Percentiles rank a stretch among this genome's conserved stretches.
These are phyloP conservation scores for Pseudochaenichthys georgianus DNA, from an alignment of 2,797 vertebrate species.

Conservation along the genomic window DNA sequence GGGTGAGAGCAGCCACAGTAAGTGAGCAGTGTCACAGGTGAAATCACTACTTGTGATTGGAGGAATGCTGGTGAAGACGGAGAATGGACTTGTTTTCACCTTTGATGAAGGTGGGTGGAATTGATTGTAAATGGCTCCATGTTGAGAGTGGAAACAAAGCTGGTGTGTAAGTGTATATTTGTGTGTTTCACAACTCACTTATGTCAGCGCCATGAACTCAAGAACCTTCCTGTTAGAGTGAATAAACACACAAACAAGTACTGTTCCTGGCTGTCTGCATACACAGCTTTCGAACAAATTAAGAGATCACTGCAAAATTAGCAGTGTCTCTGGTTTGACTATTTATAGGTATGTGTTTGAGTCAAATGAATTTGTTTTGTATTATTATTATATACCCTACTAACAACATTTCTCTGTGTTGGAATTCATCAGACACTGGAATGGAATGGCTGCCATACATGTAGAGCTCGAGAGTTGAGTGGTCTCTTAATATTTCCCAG, in stretches of 20 bases:
- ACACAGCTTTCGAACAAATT: too few relatives aligned
- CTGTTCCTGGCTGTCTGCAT: neutral
- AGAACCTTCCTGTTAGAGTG: neutral
- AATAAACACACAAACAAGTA: neutral
- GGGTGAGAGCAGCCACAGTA: slow-evolving; percentile 25
- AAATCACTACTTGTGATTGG: slow-evolving; percentile 35
- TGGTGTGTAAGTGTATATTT: neutral
- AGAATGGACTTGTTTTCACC: slow-evolving; percentile 21
- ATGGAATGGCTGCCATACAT: too few relatives aligned
- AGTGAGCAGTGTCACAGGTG: slow-evolving; percentile 23
- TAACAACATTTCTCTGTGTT: too few relatives aligned
- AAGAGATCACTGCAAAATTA: too few relatives aligned
- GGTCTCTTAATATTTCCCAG: too few relatives aligned
- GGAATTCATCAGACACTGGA: too few relatives aligned
- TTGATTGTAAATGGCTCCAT: neutral
- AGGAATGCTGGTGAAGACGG: slow-evolving; percentile 2
- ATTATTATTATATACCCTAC: too few relatives aligned
- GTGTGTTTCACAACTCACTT: neutral
- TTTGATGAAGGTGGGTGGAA: slow-evolving; percentile 2
- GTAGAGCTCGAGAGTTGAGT: too few relatives aligned
- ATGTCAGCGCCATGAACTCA: neutral
- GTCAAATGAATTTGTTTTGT: too few relatives aligned
- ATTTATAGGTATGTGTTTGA: too few relatives aligned
- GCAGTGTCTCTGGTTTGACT: too few relatives aligned
- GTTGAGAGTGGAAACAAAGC: slow-evolving; percentile 1